Percentiles rank a stretch among this genome's conserved stretches.
These are phyloP conservation scores for Arothron firmamentum DNA, from an alignment of 2,113 vertebrate species.

Conservation along the genomic window DNA sequence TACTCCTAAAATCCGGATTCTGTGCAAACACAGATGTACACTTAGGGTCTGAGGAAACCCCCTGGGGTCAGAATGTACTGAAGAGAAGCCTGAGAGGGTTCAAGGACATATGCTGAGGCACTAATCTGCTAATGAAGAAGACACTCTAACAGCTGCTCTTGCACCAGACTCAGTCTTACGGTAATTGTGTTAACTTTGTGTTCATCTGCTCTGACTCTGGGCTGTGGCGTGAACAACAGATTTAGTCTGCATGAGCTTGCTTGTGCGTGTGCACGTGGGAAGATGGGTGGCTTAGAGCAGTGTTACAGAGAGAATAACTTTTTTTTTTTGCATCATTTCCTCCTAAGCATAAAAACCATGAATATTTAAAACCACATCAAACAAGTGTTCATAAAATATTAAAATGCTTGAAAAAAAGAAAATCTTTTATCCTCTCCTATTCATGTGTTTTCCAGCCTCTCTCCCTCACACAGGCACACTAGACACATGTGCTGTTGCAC, in stretches of 20 bases:
- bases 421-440: conserved; percentile 66
- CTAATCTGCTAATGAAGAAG: conserved; percentile 56
- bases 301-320: conserved; percentile 44
- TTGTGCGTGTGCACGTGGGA: conserved; percentile 25
- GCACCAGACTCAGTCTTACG: conserved; percentile 29
- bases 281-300: conserved; percentile 18
- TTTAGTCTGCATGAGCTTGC: conserved; percentile 9
- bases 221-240: conserved; percentile 46
- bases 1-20: too few species aligned
- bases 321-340: conserved; percentile 64
- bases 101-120: conserved; percentile 46
- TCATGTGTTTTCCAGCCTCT: conserved; percentile 41
- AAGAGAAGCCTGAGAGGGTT: conserved; percentile 28
- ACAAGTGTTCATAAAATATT: conserved; percentile 76
- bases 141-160: conserved; percentile 52
- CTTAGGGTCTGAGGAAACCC: conserved; percentile 30
- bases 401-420: conserved; percentile 68
- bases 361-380: conserved; percentile 78
- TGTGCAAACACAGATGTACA: conserved; percentile 41
- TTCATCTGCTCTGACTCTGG: conserved; percentile 37
- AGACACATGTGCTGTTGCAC: conserved; percentile 20
- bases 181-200: conserved; percentile 62
- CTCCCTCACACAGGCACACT: conserved; percentile 7
- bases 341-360: conserved; percentile 71
- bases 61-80: conserved; percentile 37